Evolutionary conservation across 2,113 vertebrate genomes (phyloP).

Genomic region (Sphaerodactylus townsendi): DNA sequence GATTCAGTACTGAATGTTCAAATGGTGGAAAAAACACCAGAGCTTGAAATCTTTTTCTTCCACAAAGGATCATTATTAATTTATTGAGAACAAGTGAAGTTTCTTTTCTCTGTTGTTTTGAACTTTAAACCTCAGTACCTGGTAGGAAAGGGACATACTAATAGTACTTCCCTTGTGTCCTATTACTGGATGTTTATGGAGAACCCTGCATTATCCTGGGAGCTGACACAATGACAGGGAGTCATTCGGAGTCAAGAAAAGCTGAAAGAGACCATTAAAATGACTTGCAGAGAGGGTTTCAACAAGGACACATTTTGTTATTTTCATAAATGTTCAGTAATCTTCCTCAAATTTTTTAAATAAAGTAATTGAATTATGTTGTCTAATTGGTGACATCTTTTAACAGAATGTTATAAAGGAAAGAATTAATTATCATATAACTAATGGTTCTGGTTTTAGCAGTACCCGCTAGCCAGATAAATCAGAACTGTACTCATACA

Average conservation of each 20-base stretch:
- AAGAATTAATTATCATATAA: conserved; percentile 39
- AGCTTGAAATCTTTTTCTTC: conserved; percentile 53
- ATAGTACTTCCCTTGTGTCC: conserved; percentile 82
- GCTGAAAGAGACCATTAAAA: conserved; percentile 82
- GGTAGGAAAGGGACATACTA: conserved; percentile 76
- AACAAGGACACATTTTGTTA: conserved; percentile 64
- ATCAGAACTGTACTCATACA: conserved; percentile 29
- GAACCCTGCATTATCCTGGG: conserved; percentile 75
- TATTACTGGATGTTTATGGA: conserved; percentile 85
- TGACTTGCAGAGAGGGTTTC: conserved; percentile 71
- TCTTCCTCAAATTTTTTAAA: conserved; percentile 52
- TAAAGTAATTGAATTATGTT: conserved; percentile 30
- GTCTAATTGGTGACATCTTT: conserved; percentile 19
- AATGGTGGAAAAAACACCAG: conserved; percentile 40
- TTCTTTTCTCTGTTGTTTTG: conserved; percentile 78
- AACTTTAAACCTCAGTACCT: conserved; percentile 80
- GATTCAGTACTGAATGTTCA: conserved; percentile 23
- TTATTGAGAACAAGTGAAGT: conserved; percentile 81
- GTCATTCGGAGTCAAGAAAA: conserved; percentile 82
- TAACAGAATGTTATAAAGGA: conserved; percentile 28
- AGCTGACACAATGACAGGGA: conserved; percentile 82
- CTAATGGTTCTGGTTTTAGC: conserved; percentile 34
- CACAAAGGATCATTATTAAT: conserved; percentile 76
- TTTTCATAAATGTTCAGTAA: conserved; percentile 61
- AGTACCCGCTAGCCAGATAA: neutral